These are phyloP conservation scores for Dufourea novaeangliae DNA, from an alignment of 1,140 invertebrate species.

Conservation along the genomic window DNA sequence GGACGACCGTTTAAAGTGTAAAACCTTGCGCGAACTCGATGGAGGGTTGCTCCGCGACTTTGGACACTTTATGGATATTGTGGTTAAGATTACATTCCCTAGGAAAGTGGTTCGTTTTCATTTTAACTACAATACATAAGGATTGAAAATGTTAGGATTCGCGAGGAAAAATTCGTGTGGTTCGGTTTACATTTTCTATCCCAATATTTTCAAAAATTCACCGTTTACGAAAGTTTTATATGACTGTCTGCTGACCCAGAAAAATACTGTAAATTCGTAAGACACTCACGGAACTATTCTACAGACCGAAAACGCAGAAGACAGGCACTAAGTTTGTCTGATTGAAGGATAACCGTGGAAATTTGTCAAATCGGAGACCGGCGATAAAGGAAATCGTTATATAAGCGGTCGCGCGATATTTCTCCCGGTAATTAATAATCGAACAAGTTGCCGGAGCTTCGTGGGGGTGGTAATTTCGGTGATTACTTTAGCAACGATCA, in stretches of 20 bases:
- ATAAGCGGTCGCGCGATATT: conserved; percentile 20
- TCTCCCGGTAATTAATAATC: conserved; percentile 40
- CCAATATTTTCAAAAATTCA: too few relatives aligned
- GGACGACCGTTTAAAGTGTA: conserved; percentile 39
- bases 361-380: background rate
- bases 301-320: background rate
- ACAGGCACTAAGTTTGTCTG: background rate
- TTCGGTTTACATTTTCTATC: too few relatives aligned
- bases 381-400: conserved; percentile 36
- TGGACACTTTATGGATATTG: too few relatives aligned
- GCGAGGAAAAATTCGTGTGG: too few relatives aligned
- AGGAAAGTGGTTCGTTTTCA: too few relatives aligned
- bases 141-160: too few relatives aligned
- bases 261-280: too few relatives aligned
- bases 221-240: too few relatives aligned
- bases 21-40: background rate
- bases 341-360: background rate
- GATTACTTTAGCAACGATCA: conserved; percentile 47
- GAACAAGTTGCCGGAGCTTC: conserved; percentile 36
- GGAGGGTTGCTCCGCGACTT: background rate
- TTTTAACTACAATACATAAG: too few relatives aligned
- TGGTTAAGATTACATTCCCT: too few relatives aligned
- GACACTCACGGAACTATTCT: background rate
- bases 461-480: conserved; percentile 39
- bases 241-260: too few relatives aligned